Evolutionary conservation across 2,888 invertebrate genomes (phyloP), one percentile per base, ranked within the genome.

Genomic region (Tenodera sinensis): DNA sequence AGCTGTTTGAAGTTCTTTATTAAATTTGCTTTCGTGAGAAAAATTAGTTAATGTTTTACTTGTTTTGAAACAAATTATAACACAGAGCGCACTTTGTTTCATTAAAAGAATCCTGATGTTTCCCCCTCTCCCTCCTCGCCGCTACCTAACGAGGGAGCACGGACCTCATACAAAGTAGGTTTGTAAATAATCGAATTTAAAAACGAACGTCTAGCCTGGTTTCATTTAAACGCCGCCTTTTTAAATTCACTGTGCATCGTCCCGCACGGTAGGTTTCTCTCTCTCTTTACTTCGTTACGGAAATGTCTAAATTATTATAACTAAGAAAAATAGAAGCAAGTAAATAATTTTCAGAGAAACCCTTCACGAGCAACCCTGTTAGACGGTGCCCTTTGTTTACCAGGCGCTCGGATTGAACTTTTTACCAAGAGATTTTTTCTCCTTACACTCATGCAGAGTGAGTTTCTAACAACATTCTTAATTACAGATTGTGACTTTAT

Each of bases 41-140:
- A 90, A 88, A 89, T 89, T 89, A 90, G 88, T 85, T 87, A 88
- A 87, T 88, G 83, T 90, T 88, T 88, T 90, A 90, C 90, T 90
- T 90, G 90, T 90, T 90, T 88, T 84, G 88, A 90, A 90, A 89
- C 86, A 85, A 89, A 89, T 89, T 89, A 89, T 85, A 85, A 84
- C 88, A 88, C 88, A 47, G 85, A 88, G 71, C 86, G 90, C 86
- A 90, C 90, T 90, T 90, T 90, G 90, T 90, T 90, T 90, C 90
- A 90, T 90, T 90, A 90, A 89, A 90, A 90, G 84, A 83, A 90
- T 84, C 83, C 90, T 88, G 86, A 88, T 88, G 83, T 88, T 90
- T 87, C 84, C 28, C 83, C 54, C 12, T 30, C 34, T 20, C 47
- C n/a, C 85, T 34, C 47, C 42, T 34, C 85, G 85, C 34, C 34